phyloP scores from a whole-genome alignment of 2,888 invertebrate species.

The Bellardia pandia region DNA sequence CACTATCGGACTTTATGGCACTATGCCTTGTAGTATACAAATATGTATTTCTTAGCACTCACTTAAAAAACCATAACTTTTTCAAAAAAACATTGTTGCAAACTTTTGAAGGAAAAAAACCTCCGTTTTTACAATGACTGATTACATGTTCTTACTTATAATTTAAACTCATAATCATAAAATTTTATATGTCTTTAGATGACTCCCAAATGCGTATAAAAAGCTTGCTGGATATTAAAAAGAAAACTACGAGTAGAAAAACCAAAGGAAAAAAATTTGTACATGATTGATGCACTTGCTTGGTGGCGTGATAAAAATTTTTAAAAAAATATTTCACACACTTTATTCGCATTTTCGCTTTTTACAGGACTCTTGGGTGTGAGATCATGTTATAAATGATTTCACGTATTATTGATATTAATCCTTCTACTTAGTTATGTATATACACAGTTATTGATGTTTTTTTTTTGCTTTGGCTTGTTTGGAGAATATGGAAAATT shows the following conservation, averaged over 20 bases:
- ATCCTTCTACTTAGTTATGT: conserved; percentile 1
- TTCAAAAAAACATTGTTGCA: not conserved
- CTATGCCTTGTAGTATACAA: too few relatives aligned
- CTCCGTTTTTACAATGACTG: not conserved
- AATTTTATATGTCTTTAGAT: conserved; percentile 38
- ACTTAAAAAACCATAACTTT: not conserved
- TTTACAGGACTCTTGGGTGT: not conserved
- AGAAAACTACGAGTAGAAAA: not conserved
- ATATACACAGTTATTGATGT: not conserved
- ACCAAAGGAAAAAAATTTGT: conserved; percentile 27
- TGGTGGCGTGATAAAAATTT: conserved; percentile 24
- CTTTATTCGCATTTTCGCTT: not conserved
- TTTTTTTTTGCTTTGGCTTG: not conserved
- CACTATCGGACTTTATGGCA: too few relatives aligned
- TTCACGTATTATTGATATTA: conserved; percentile 46
- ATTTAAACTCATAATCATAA: conserved; percentile 44
- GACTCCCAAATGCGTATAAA: conserved; percentile 1
- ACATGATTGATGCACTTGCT: conserved; percentile 41
- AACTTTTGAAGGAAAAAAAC: not conserved
- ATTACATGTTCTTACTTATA: conserved; percentile 4
- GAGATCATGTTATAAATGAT: conserved; percentile 40
- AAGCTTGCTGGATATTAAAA: not conserved
- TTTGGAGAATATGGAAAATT: not conserved
- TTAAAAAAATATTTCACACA: conserved; percentile 10
- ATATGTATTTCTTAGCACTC: too few relatives aligned